Conservation (phyloP, 2,888 invertebrate genomes). For the Macrosiphum euphorbiae region DNA sequence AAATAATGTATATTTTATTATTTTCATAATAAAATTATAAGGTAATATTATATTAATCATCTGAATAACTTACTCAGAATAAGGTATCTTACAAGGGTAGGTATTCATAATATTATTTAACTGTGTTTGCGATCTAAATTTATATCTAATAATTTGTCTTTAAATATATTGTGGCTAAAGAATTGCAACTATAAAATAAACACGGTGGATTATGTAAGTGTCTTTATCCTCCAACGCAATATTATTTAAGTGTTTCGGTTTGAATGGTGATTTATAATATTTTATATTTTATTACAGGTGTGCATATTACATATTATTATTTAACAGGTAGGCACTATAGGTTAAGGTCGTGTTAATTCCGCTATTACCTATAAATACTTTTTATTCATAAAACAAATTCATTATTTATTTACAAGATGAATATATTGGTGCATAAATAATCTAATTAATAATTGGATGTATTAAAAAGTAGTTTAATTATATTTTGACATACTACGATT, state of each 20-base stretch:
- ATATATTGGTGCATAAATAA: not conserved
- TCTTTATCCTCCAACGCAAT: slow-evolving; percentile 24
- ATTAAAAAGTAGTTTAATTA: not conserved
- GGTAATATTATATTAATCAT: not conserved
- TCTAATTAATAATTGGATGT: not conserved
- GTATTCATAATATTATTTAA: not conserved
- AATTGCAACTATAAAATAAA: not conserved
- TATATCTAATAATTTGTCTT: not conserved
- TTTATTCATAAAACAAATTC: not conserved
- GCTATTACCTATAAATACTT: not conserved
- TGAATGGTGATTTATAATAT: slow-evolving; percentile 16
- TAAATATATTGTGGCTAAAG: not conserved
- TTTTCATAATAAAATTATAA: not conserved
- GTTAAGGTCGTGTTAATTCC: slow-evolving; percentile 14
- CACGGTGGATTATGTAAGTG: slow-evolving; percentile 31
- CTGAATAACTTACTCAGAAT: not conserved
- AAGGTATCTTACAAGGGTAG: not conserved
- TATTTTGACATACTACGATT: not conserved
- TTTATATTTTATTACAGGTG: not conserved
- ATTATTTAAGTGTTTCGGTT: slow-evolving; percentile 27
- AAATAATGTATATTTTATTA: not conserved
- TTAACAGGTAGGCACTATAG: not conserved
- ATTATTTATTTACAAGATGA: not conserved
- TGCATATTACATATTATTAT: not conserved
- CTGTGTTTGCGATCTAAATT: not conserved